These are phyloP conservation scores for Cirrhinus mrigala DNA, from an alignment of 2,797 vertebrate species.

Conservation along the genomic window DNA sequence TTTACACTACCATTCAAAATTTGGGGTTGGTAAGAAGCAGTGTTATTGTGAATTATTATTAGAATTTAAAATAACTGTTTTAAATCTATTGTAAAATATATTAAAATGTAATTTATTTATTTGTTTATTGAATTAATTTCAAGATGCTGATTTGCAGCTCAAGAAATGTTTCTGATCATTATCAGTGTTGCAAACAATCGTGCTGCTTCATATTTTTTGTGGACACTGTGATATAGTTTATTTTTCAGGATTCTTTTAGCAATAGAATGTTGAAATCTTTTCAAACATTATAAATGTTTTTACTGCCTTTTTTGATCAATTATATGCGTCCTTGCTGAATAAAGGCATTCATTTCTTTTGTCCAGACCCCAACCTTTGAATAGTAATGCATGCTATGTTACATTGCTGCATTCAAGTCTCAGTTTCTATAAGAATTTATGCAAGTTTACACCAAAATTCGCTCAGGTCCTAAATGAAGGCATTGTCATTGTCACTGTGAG, in stretches of 20 bases:
- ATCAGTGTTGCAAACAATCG: not conserved
- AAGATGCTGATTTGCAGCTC: not conserved
- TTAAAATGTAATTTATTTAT: not conserved
- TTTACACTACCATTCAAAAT: not conserved
- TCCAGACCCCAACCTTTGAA: not conserved
- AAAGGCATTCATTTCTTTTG: not conserved
- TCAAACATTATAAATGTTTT: not conserved
- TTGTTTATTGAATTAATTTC: too few relatives aligned
- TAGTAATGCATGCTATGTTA: not conserved
- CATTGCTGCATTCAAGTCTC: too few relatives aligned
- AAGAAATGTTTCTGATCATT: not conserved
- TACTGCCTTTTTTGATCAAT: not conserved
- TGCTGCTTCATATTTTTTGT: not conserved
- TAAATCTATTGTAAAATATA: not conserved
- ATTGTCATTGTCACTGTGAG: not conserved
- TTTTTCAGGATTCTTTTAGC: too few relatives aligned
- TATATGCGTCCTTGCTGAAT: not conserved
- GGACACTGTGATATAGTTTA: not conserved
- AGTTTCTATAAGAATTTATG: not conserved
- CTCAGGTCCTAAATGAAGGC: not conserved
- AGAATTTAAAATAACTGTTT: not conserved
- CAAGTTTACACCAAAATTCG: not conserved
- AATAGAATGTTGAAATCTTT: too few relatives aligned
- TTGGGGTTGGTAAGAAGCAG: not conserved
- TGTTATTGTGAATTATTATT: not conserved